Conservation (phyloP, 1,140 invertebrate genomes). For the Drosophila bifasciata region DNA sequence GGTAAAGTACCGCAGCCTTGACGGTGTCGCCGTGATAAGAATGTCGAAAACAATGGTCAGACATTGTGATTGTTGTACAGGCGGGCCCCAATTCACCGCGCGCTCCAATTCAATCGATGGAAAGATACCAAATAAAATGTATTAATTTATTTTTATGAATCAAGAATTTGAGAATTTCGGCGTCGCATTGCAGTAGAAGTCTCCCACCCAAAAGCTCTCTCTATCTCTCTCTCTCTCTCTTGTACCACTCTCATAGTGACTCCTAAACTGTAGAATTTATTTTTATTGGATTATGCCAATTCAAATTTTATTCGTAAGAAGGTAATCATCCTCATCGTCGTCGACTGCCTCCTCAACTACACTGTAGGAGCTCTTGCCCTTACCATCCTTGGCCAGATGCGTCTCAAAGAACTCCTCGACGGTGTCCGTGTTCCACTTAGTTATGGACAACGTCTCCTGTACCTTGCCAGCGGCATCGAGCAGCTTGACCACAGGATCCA, state of each 20-base stretch:
- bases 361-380: conserved; percentile 68
- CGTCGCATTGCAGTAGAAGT: conserved; percentile 64
- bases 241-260: neutral
- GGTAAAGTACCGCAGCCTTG: conserved; percentile 29
- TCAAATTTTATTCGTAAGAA: conserved; percentile 63
- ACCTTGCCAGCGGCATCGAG: conserved; percentile 92
- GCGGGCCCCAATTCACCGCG: conserved; percentile 3
- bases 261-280: conserved; percentile 9
- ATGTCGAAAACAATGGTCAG: conserved; percentile 40
- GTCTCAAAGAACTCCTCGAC: conserved; percentile 96
- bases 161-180: conserved; percentile 34
- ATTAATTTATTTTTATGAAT: conserved; percentile 60
- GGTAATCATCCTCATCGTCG: conserved; percentile 68
- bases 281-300: conserved; percentile 15
- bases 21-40: conserved; percentile 15
- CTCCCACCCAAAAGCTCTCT: neutral
- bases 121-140: conserved; percentile 59
- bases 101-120: conserved; percentile 60
- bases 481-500: conserved; percentile 96
- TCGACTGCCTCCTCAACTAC: conserved; percentile 71
- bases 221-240: neutral
- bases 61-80: conserved; percentile 39
- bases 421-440: conserved; percentile 98
- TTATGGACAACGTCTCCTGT: conserved; percentile 94
- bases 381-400: conserved; percentile 87